Base-by-base conservation (phyloP, 2,888 invertebrate genomes). In the Pristionchus entomophagus region DNA sequence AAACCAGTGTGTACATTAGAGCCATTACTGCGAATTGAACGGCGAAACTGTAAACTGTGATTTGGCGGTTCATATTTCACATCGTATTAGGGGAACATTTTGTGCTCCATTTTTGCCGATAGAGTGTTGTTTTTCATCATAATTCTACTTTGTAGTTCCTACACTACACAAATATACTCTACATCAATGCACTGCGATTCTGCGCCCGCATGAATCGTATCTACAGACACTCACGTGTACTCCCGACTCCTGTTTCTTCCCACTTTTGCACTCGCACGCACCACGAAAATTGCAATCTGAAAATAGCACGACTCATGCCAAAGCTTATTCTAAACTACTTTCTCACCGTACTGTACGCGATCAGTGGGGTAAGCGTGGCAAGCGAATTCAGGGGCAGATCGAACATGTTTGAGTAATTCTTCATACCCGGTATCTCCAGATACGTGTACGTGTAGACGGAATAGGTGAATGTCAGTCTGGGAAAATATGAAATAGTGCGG, bases 1-100 rank as follows among this genome's bases (percentile, higher is more conserved):
- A 73, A 1, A 73, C 73, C 12, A 73, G 73, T 2, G 73, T 73
- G 45, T 73, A 73, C 12, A 73, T 73, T 0, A 73, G 2, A 3
- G 73, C 73, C 73, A 73, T 73, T 0, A 73, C 45, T 0, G 73
- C 73, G 41, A 73, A 73, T 45, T 73, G 73, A 26, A 73, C 45
- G 5, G 73, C 73, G 26, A 73, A 45, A 4, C 73, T 73, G 73
- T 12, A 14, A n/a, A n/a, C n/a, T n/a, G n/a, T n/a, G n/a, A n/a
- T n/a, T n/a, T n/a, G n/a, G n/a, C n/a, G n/a, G n/a, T n/a, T n/a
- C n/a, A n/a, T n/a, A n/a, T n/a, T n/a, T n/a, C n/a, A n/a, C n/a
- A n/a, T n/a, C n/a, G n/a, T n/a, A n/a, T n/a, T n/a, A n/a, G n/a
- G n/a, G n/a, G n/a, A n/a, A n/a, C n/a, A n/a, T n/a, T n/a, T n/a